Percentiles rank a stretch among this genome's conserved stretches.
Conservation (phyloP, 2,888 invertebrate genomes). For the Sericinus montela region DNA sequence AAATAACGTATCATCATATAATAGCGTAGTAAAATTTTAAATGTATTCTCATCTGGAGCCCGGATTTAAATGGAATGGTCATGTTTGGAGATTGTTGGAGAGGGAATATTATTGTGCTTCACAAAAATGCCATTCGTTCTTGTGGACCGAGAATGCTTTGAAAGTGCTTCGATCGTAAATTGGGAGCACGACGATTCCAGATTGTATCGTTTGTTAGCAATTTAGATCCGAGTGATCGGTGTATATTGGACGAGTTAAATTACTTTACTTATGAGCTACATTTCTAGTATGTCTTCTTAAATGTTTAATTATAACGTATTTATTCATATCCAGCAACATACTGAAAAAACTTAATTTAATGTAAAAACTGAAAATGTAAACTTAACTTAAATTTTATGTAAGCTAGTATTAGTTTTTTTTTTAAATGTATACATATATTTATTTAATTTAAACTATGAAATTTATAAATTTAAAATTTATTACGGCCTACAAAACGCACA, state of each 20-base stretch:
- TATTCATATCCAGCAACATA: too few species aligned
- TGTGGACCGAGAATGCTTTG: slow-evolving; percentile 54
- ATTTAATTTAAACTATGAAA: too few species aligned
- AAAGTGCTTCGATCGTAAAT: slow-evolving; percentile 58
- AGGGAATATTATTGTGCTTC: slow-evolving; percentile 59
- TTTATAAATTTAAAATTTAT: too few species aligned
- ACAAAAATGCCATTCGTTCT: slow-evolving; percentile 59
- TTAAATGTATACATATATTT: too few species aligned
- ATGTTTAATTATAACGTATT: too few species aligned
- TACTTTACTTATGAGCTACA: background rate
- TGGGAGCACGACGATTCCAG: slow-evolving; percentile 51
- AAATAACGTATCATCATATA: slow-evolving; percentile 38
- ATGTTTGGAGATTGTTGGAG: slow-evolving; percentile 67
- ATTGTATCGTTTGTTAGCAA: slow-evolving; percentile 61
- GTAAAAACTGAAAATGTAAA: too few species aligned
- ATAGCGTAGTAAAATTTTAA: slow-evolving; percentile 58
- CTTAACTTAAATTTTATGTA: too few species aligned
- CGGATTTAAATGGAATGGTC: slow-evolving; percentile 63
- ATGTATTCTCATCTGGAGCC: slow-evolving; percentile 49
- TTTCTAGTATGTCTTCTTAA: background rate
- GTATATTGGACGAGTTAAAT: slow-evolving; percentile 5
- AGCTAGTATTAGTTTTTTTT: too few species aligned
- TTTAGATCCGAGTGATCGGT: slow-evolving; percentile 42
- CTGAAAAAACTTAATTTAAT: too few species aligned
- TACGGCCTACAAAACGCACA: too few species aligned